phyloP scores from a whole-genome alignment of 2,888 invertebrate genomes.

The Melolontha melolontha region DNA sequence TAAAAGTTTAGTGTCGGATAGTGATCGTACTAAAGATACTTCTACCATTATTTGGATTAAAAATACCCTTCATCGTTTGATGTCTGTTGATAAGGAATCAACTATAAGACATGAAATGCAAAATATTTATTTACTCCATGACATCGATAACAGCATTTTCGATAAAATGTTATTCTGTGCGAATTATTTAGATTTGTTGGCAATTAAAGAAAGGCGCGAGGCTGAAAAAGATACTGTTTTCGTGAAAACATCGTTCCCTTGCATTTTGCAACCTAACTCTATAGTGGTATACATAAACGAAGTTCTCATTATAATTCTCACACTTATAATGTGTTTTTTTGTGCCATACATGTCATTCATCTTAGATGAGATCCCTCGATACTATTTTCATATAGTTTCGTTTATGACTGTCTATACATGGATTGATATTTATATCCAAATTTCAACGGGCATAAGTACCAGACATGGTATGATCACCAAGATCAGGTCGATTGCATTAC shows the following conservation, averaged over 20 bases:
- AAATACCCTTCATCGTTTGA: conserved; percentile 46
- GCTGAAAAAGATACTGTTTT: conserved; percentile 46
- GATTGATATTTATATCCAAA: conserved; percentile 44
- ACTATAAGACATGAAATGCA: conserved; percentile 43
- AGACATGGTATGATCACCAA: conserved; percentile 35
- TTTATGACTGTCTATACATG: conserved; percentile 30
- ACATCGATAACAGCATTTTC: conserved; percentile 41
- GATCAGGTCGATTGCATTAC: conserved; percentile 36
- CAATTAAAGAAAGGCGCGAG: conserved; percentile 45
- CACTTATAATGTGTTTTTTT: conserved; percentile 25
- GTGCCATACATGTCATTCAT: conserved; percentile 46
- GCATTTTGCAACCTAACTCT: conserved; percentile 45
- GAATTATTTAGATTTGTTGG: conserved; percentile 45
- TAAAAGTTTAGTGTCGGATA: conserved; percentile 1
- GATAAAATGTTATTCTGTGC: conserved; percentile 43
- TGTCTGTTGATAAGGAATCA: conserved; percentile 44
- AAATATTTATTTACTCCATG: conserved; percentile 46
- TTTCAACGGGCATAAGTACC: conserved; percentile 44
- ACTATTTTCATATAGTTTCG: conserved; percentile 19
- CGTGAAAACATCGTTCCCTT: conserved; percentile 46
- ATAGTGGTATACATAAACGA: conserved; percentile 42
- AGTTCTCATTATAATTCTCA: conserved; percentile 33
- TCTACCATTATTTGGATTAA: conserved; percentile 48
- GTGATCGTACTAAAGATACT: conserved; percentile 18
- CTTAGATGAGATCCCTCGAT: neutral